A percentile compares a stretch with the other conserved stretches of the same genome.
These are phyloP conservation scores for Phymastichus coffea DNA, from an alignment of 1,140 invertebrate species.

Conservation along the genomic window DNA sequence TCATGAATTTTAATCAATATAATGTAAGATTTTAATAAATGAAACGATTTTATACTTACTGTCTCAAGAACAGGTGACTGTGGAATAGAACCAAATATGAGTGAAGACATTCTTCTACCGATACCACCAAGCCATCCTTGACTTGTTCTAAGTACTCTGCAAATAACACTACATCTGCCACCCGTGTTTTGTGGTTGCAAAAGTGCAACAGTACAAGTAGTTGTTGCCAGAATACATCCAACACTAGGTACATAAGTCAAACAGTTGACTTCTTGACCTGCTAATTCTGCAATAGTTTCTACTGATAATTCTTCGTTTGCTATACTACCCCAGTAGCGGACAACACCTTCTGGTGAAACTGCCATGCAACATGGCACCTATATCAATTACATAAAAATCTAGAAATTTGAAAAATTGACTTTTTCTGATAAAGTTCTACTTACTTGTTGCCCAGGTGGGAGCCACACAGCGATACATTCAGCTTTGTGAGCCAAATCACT, in stretches of 20 bases:
- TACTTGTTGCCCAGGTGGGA: constrained; percentile 66
- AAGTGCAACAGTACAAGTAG: constrained; percentile 83
- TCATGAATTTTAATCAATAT: not conserved
- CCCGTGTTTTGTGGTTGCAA: constrained; percentile 64
- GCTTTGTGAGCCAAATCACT: constrained; percentile 90
- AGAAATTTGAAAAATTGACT: constrained; percentile 4
- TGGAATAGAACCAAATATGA: constrained; percentile 84
- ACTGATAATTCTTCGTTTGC: constrained; percentile 84
- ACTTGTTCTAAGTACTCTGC: constrained; percentile 71
- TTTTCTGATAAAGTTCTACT: not conserved
- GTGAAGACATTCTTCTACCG: constrained; percentile 77
- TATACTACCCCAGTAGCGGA: constrained; percentile 88
- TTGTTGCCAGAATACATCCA: constrained; percentile 85
- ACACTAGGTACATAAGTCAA: constrained; percentile 68
- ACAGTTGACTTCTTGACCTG: constrained; percentile 78
- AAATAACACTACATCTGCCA: constrained; percentile 68
- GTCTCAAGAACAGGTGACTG: constrained; percentile 72
- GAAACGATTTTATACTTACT: constrained; percentile 56
- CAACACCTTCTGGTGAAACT: constrained; percentile 89
- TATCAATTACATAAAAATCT: not conserved
- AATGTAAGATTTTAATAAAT: not conserved
- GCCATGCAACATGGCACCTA: constrained; percentile 83
- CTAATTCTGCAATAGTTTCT: constrained; percentile 79
- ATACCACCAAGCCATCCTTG: constrained; percentile 88
- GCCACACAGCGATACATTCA: constrained; percentile 81